Evolutionary conservation across 2,797 vertebrate genomes (phyloP).

Genomic region (Tadarida brasiliensis): DNA sequence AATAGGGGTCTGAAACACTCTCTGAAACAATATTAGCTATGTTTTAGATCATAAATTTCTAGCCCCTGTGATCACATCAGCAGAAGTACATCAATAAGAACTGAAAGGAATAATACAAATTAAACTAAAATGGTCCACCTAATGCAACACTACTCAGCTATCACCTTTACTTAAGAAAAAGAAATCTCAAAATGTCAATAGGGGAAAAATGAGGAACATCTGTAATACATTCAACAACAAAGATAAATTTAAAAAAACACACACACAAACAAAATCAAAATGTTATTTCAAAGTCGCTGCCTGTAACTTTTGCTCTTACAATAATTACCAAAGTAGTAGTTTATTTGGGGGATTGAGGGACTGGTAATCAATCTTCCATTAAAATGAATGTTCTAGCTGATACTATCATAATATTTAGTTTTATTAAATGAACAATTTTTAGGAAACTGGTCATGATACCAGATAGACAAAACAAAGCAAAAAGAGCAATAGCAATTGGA

Average conservation of each 20-base stretch:
- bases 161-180: not conserved
- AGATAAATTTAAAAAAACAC: too few relatives aligned
- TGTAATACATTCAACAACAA: too few relatives aligned
- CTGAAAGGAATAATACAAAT: conserved; percentile 42
- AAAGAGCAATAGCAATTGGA: not conserved
- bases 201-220: too few relatives aligned
- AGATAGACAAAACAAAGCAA: not conserved
- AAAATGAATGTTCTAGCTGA: not conserved
- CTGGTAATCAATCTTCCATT: conserved; percentile 32
- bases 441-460: conserved; percentile 25
- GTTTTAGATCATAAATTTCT: conserved; percentile 48
- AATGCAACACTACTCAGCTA: conserved; percentile 12
- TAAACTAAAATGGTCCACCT: not conserved
- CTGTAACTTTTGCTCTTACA: conserved; percentile 12
- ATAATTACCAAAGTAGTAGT: not conserved
- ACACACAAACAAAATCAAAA: too few relatives aligned
- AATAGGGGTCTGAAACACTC: conserved; percentile 9
- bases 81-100: conserved; percentile 35
- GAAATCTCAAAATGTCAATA: conserved; percentile 28
- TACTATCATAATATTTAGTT: conserved; percentile 30
- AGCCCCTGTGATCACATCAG: not conserved
- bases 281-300: not conserved
- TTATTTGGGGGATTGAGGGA: not conserved
- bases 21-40: conserved; percentile 6
- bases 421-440: conserved; percentile 54